Base-by-base conservation (phyloP, 2,797 vertebrate species). In the Odontamblyopus lacepedii region DNA sequence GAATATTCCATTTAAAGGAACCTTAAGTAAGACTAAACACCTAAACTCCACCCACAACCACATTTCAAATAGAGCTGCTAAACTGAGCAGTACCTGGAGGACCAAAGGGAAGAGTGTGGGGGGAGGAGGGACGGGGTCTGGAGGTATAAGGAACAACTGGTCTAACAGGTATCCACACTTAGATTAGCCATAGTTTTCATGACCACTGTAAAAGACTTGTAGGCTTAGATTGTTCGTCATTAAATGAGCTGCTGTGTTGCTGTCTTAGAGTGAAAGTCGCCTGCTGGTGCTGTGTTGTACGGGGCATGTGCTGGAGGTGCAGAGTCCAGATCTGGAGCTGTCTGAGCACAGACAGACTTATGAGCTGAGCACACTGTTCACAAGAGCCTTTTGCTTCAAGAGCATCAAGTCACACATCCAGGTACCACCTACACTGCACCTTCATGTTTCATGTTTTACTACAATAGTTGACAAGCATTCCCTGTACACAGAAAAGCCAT, bases 371-470 rank as follows among this genome's bases (percentile, higher is more conserved):
- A 88, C 92, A 6, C 79, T 96, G 53, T 72, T 84, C 0, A 86
- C 75, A 0, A 91, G 92, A 38, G 89, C 76, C 85, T 99, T 98
- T 91, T 92, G 85, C 83, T 99, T 99, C 87, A 87, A 71, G 71
- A 98, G 97, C 87, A 93, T 99, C 92, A 98, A 96, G 86, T 97
- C 97, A 53, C 89, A 67, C 83, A 95, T 99, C 70, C 88, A 96
- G 96, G 85, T 89, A 48, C 13, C 12, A 15, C 44, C 44, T 48
- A 48, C 44, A 48, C 13, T 16, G 44, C 44, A 48, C 13, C 15
- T 16, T 0, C 3, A 48, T 48, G 44, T 48, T 48, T 48, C 12
- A 48, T 48, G 44, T 48, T 48, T 48, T 44, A 44, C 11, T 44
- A 44, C 2, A 44, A 13, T 13, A 44, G 11, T 44, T 41, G 6